Evolutionary conservation across 2,888 invertebrate species (phyloP), one percentile per base, ranked within the genome.

Genomic region (Torymus aiolomorphi): DNA sequence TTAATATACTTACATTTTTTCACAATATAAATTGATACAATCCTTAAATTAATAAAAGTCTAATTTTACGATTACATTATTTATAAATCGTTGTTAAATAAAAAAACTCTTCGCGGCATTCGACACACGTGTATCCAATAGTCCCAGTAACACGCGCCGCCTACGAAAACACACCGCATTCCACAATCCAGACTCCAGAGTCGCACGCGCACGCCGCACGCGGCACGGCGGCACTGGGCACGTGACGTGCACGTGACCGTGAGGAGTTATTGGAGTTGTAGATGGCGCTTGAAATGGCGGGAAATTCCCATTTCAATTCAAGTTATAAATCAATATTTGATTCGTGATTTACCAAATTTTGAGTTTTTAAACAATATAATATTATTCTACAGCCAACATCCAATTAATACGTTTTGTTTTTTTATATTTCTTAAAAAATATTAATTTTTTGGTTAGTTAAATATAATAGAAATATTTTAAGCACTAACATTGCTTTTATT

Each of bases 101-200:
- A 24, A 14, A n/a, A 24, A 31, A 54, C 54, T 12, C 20, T 52
- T n/a, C 12, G 18, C 31, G 16, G 16, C 31, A 16, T 24, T 16
- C 42, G 49, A 72, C 42, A 70, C 71, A 72, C 71, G 71, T 71
- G 56, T 69, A 49, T 51, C 57, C 20, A 20, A 2, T 20, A 20
- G 20, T 20, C 2, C 20, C 59, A 16, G 14, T 56, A 56, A 56
- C 31, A 24, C 11, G 51, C 14, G 42, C 24, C 20, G 12, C 13
- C 56, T 56, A 20, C 5, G 16, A 13, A 13, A 52, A 52, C 18
- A 66, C 20, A 66, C 52, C n/a, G 2, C 59, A 59, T 11, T 59
- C n/a, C 59, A 59, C 31, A 24, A 31, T 3, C 3, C 31, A 31
- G 0, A 20, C 1, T 20, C 1, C 2, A 20, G 20, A 20, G 2